These are phyloP conservation scores for Cassiopea xamachana DNA, from an alignment of 30 jellyfish, hydroid and myxozoan genomes.

Conservation along the genomic window DNA sequence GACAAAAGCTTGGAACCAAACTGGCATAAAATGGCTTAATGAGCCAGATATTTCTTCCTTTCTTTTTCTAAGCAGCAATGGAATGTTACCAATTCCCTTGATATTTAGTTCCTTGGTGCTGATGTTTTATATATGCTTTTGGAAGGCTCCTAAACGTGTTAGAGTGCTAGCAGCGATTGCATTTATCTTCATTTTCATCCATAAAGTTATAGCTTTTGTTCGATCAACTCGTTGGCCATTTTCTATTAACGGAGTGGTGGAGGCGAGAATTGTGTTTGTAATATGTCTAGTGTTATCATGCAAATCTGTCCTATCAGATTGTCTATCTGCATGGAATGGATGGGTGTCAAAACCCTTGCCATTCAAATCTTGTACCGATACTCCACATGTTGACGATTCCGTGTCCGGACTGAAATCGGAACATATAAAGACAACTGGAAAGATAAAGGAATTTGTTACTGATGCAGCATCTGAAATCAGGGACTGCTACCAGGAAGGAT, in stretches of 20 bases:
- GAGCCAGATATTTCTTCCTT: slow-evolving; percentile 53
- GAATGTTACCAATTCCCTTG: background rate
- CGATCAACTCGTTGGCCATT: slow-evolving; percentile 3
- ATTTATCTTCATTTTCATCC: background rate
- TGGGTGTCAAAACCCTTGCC: background rate
- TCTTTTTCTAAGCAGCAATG: background rate
- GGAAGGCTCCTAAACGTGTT: background rate
- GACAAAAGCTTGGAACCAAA: slow-evolving; percentile 82
- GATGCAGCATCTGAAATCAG: background rate
- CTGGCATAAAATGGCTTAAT: slow-evolving; percentile 84
- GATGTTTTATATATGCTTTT: background rate
- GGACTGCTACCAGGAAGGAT: background rate
- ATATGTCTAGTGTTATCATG: background rate
- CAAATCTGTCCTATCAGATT: background rate
- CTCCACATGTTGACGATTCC: background rate
- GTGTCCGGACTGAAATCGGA: background rate
- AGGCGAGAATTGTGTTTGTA: slow-evolving; percentile 9
- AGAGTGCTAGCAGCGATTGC: background rate
- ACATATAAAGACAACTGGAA: background rate
- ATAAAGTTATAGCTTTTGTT: background rate
- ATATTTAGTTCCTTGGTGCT: slow-evolving; percentile 2
- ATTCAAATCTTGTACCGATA: background rate
- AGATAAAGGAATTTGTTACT: background rate
- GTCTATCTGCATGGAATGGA: background rate
- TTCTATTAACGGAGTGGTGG: background rate